A percentile compares a stretch with the other conserved stretches of the same genome.
Conservation (phyloP, 1,140 invertebrate genomes). For the Drosophila repleta region DNA sequence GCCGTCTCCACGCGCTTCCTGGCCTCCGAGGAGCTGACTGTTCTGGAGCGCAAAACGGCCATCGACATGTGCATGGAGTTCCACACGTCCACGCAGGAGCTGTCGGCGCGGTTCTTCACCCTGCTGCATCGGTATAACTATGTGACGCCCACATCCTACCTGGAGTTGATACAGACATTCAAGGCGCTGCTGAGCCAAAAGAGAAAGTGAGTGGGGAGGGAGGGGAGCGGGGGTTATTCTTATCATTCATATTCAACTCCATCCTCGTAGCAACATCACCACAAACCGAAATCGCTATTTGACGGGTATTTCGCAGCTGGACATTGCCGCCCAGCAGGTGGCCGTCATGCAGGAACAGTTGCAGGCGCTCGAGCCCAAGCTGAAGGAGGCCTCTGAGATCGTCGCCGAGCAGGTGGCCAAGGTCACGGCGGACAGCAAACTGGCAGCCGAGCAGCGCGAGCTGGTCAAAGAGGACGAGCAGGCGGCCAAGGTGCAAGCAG, state of each 20-base stretch:
- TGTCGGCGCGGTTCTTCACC: conserved; percentile 90
- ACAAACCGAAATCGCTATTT: conserved; percentile 90
- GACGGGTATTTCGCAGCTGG: conserved; percentile 94
- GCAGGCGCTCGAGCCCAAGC: conserved; percentile 93
- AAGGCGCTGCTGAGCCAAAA: conserved; percentile 92
- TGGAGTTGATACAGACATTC: conserved; percentile 96
- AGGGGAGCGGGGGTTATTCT: no score
- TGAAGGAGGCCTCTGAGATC: conserved; percentile 91
- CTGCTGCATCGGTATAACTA: conserved; percentile 92
- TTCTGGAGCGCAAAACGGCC: conserved; percentile 88
- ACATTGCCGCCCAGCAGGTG: conserved; percentile 92
- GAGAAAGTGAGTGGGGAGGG: conserved; percentile 85
- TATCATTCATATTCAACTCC: no score
- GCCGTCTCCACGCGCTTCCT: conserved; percentile 96
- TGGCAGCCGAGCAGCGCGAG: conserved; percentile 86
- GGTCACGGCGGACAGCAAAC: conserved; percentile 87
- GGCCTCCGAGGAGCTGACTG: conserved; percentile 92
- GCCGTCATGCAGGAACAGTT: conserved; percentile 93
- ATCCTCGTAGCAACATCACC: conserved; percentile 84
- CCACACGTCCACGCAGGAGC: conserved; percentile 92
- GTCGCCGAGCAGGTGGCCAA: conserved; percentile 87
- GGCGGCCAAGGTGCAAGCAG: conserved; percentile 89
- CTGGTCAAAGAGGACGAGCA: conserved; percentile 86
- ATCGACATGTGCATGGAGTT: conserved; percentile 96
- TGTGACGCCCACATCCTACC: conserved; percentile 96